These are phyloP conservation scores for Serrognathus titanus DNA, from an alignment of 2,888 invertebrate genomes.

Conservation along the genomic window DNA sequence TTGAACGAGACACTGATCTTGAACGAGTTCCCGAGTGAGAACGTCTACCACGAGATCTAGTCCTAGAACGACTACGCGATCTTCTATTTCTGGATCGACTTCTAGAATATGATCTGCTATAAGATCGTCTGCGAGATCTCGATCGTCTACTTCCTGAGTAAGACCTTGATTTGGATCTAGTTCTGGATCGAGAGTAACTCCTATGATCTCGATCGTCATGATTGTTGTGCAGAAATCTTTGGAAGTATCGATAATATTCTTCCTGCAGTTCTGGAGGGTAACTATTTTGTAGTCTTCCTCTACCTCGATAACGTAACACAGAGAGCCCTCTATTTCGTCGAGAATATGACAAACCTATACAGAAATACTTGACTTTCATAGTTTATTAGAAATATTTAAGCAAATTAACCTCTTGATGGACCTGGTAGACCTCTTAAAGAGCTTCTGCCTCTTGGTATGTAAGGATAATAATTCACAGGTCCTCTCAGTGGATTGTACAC, in stretches of 20 bases:
- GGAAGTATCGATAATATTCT: slow-evolving; percentile 58
- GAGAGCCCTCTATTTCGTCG: too few relatives aligned
- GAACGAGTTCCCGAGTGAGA: slow-evolving; percentile 26
- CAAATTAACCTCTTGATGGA: slow-evolving; percentile 34
- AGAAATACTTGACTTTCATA: not conserved
- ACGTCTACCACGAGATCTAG: slow-evolving; percentile 34
- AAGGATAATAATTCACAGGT: slow-evolving; percentile 33
- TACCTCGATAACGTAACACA: slow-evolving; percentile 16
- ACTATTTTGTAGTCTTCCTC: slow-evolving; percentile 25
- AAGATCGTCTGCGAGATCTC: slow-evolving; percentile 20
- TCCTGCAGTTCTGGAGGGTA: slow-evolving; percentile 42
- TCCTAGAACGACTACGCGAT: slow-evolving; percentile 26
- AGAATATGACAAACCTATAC: too few relatives aligned
- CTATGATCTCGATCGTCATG: slow-evolving; percentile 53
- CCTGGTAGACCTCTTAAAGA: slow-evolving; percentile 36
- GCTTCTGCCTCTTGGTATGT: slow-evolving; percentile 31
- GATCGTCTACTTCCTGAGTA: slow-evolving; percentile 20
- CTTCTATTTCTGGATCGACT: slow-evolving; percentile 30
- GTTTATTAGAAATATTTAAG: not conserved
- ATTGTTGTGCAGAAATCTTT: slow-evolving; percentile 57
- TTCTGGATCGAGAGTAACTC: slow-evolving; percentile 40
- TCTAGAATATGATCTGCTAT: slow-evolving; percentile 27
- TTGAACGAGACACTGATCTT: slow-evolving; percentile 25
- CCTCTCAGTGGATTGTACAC: slow-evolving; percentile 19
- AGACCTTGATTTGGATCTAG: slow-evolving; percentile 23